Evolutionary conservation across 2,888 invertebrate species (phyloP), one percentile per base, ranked within the genome.

Genomic region (Seladonia tumulorum): DNA sequence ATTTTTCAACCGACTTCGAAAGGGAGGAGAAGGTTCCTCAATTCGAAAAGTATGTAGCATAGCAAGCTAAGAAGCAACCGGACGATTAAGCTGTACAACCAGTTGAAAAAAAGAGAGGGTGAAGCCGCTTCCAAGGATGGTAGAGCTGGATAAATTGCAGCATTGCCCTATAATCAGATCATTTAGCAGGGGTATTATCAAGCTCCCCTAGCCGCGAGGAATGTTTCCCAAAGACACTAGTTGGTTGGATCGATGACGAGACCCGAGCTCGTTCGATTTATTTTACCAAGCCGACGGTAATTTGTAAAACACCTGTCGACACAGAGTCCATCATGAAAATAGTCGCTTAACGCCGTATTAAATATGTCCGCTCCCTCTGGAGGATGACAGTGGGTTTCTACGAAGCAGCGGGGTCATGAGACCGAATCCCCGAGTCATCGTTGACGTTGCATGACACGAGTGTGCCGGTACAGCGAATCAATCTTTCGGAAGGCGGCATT

Each of bases 401-500:
- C 39, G 18, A 39, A 12, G 22, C 22, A 39, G 22, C 22, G 39
- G 22, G 39, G 39, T 68, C 68, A 18, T 22, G 29, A 29, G 18
- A 22, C 42, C 5, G 70, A 42, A 70, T n/a, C n/a, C 22, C 16
- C 18, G 72, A n/a, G 47, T 72, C 72, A 72, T 72, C 72, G 73
- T 81, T 57, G 71, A 49, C 39, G 76, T 63, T 70, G 57, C 47
- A 57, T 73, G 22, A 76, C 29, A 22, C 12, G 39, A 47, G 22
- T 18, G 42, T 60, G 12, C 16, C 12, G n/a, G 72, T 66, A 77
- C 5, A 22, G 12, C 63, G 75, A 76, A 53, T 53, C 63, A 76
- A 63, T 83, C 76, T 47, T n/a, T 14, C 18, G 16, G n/a, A 76
- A 42, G 49, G 25, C 25, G 47, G 42, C 75, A 63, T 71, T 75